Evolutionary conservation across 2,113 vertebrate genomes (phyloP), one percentile per base, ranked within the genome.

Genomic region (Muntiacus reevesi): DNA sequence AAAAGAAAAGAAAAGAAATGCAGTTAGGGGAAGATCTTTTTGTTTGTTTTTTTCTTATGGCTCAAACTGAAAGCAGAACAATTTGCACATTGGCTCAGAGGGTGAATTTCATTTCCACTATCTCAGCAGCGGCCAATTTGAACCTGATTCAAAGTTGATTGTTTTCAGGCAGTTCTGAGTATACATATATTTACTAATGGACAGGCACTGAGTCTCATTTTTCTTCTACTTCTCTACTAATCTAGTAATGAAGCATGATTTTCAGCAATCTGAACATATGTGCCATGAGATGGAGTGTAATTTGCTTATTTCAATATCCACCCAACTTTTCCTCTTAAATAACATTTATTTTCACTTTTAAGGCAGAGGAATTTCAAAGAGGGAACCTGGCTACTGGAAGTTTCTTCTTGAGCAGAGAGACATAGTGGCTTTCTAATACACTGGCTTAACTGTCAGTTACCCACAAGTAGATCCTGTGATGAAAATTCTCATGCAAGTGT

Each of bases 81-180:
- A 82, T 92, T 93, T 94, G 62, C 93, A 88, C 11, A 78, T 15
- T 93, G 85, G 15, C 54, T 91, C 95, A 89, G 78, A 71, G 47
- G 27, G 17, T 92, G 67, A 96, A 93, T 97, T 97, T 97, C 71
- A 97, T 96, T 97, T 92, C 76, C 64, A 96, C 33, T 43, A 52
- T 92, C 76, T 91, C 84, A 91, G 85, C 91, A 96, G 86, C 21
- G 82, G 47, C 88, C 88, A 97, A 91, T 98, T 96, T 93, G 95
- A 97, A 85, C 28, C 36, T 91, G 87, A 95, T 98, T 98, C 30
- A 59, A 97, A 97, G 74, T 43, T 98, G 52, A 94, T 76, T 96
- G 85, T 97, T 94, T 95, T 96, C 94, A 97, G 94, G 83, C 81
- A 95, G 55, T 98, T 94, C 85, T 54, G 71, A 85, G 78, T 89